Evolutionary conservation across 2,888 invertebrate species (phyloP).

Genomic region (Lasioglossum leucozonium): DNA sequence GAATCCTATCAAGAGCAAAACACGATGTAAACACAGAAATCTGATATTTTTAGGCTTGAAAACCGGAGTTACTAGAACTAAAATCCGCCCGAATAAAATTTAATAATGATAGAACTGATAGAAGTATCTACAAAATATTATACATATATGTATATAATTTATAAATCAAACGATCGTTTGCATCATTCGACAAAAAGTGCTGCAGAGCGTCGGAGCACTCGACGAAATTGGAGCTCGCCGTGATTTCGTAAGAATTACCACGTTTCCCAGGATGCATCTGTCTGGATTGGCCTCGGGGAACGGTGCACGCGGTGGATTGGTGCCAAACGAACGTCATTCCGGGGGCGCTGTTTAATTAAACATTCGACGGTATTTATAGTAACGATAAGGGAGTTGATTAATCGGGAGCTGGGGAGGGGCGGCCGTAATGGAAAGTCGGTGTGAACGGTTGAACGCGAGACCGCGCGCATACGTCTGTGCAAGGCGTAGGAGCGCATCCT

Average conservation of each 20-base stretch:
- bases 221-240: background rate
- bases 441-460: slow-evolving; percentile 38
- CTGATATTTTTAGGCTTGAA: too few relatives aligned
- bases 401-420: slow-evolving; percentile 44
- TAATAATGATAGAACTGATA: background rate
- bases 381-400: slow-evolving; percentile 67
- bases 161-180: background rate
- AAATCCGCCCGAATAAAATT: background rate
- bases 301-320: background rate
- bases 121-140: background rate
- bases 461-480: slow-evolving; percentile 51
- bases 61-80: background rate
- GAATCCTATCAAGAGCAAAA: background rate
- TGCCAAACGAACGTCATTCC: background rate
- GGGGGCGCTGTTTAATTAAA: slow-evolving; percentile 48
- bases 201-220: background rate
- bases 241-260: background rate
- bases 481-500: slow-evolving; percentile 71
- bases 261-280: background rate
- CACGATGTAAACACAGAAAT: background rate
- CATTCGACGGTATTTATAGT: slow-evolving; percentile 60
- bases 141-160: too few relatives aligned
- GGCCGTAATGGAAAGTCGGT: slow-evolving; percentile 46
- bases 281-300: background rate
- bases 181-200: background rate